phyloP scores from a whole-genome alignment of 1,140 invertebrate genomes.

The Lamellibrachia luymesi region DNA sequence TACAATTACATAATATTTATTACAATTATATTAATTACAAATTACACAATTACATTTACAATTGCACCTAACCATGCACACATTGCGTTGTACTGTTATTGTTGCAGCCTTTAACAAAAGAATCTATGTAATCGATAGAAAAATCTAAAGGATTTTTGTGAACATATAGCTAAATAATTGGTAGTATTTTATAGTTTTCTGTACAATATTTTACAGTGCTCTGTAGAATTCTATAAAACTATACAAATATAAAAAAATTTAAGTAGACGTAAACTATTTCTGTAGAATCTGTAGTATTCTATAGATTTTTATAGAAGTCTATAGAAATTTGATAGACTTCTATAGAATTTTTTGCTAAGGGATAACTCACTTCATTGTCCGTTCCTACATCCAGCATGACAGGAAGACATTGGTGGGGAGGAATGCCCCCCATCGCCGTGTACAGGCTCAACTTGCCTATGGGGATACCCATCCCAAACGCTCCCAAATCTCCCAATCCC shows the following conservation, averaged over 20 bases:
- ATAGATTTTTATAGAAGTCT: too few species aligned
- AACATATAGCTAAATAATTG: neutral
- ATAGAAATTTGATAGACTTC: too few species aligned
- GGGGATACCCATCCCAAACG: slow-evolving; percentile 95
- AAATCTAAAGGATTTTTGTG: neutral
- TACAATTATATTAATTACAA: too few species aligned
- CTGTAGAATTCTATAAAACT: too few species aligned
- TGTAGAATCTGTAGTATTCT: too few species aligned
- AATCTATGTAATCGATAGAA: too few species aligned
- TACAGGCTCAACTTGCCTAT: slow-evolving; percentile 91
- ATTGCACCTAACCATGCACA: neutral
- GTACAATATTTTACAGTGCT: too few species aligned
- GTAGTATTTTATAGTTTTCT: neutral
- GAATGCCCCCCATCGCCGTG: slow-evolving; percentile 88
- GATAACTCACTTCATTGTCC: slow-evolving; percentile 68
- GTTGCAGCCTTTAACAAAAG: too few species aligned
- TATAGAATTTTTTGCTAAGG: neutral
- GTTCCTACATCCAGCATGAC: slow-evolving; percentile 92
- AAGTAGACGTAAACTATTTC: too few species aligned
- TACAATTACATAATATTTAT: too few species aligned
- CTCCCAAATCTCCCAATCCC: slow-evolving; percentile 89
- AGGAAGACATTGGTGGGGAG: slow-evolving; percentile 88
- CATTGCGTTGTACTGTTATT: too few species aligned
- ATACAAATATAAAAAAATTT: too few species aligned
- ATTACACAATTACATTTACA: neutral